Evolutionary conservation across 2,888 invertebrate species (phyloP).

Genomic region (Cylloceria caligata): DNA sequence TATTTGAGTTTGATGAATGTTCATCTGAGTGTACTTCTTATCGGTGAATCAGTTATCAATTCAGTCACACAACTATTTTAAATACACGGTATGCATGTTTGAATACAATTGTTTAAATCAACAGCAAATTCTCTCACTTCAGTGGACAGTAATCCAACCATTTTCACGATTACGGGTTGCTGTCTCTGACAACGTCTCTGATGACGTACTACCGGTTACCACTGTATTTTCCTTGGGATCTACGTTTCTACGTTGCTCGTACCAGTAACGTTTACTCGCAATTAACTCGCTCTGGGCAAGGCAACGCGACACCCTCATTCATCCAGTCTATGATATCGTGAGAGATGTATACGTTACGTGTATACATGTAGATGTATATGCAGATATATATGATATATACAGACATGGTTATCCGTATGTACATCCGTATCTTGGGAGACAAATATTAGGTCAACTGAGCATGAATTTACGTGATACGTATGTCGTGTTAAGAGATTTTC

Average conservation of each 20-base stretch:
- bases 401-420: conserved; percentile 4
- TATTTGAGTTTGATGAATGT: too few relatives aligned
- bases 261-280: conserved; percentile 39
- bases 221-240: conserved; percentile 27
- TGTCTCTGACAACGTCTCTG: conserved; percentile 6
- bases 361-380: not conserved
- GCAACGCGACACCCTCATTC: conserved; percentile 23
- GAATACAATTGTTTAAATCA: conserved; percentile 17
- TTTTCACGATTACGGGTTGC: conserved; percentile 20
- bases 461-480: not conserved
- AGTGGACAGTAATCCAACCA: not conserved
- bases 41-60: conserved; percentile 54
- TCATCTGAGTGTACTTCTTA: conserved; percentile 43
- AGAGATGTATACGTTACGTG: conserved; percentile 13
- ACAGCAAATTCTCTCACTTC: not conserved
- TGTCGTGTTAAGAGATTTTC: too few relatives aligned
- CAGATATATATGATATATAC: not conserved
- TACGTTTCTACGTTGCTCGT: not conserved
- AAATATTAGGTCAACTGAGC: conserved; percentile 48
- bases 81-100: not conserved
- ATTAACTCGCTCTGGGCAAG: conserved; percentile 34
- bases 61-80: conserved; percentile 9
- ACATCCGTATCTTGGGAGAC: conserved; percentile 23
- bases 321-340: conserved; percentile 6
- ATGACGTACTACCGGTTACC: not conserved